Conservation (phyloP, 2,113 vertebrate species). For the Ammospiza caudacuta region DNA sequence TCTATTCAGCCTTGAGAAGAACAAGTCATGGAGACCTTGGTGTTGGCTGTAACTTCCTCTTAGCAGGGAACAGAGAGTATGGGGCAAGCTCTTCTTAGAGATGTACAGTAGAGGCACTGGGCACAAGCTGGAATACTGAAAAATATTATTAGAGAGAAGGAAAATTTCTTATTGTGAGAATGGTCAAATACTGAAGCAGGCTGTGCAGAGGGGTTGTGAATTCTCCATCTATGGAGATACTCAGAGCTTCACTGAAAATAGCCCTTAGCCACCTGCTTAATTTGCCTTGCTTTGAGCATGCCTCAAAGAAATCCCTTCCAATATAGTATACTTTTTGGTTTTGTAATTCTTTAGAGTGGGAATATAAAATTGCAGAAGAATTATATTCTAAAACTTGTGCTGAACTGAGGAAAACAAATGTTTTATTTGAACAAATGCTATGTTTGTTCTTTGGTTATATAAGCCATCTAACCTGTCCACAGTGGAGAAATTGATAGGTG, state of each 20-base stretch:
- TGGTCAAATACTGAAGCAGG: not conserved
- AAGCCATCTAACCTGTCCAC: not conserved
- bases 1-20: not conserved
- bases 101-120: not conserved
- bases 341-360: not conserved
- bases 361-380: not conserved
- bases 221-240: not conserved
- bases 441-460: not conserved
- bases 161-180: not conserved
- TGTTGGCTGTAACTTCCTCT: not conserved
- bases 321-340: not conserved
- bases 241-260: not conserved
- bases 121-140: not conserved
- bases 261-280: not conserved
- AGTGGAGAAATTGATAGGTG: not conserved
- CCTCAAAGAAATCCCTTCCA: not conserved
- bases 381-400: not conserved
- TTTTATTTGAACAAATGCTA: not conserved
- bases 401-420: rapidly evolving
- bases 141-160: not conserved
- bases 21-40: not conserved
- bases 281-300: not conserved
- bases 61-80: not conserved
- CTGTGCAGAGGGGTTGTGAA: rapidly evolving
- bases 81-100: not conserved